These are phyloP conservation scores for Sebastes vulpes DNA, from an alignment of 2,797 vertebrate species.

Conservation along the genomic window DNA sequence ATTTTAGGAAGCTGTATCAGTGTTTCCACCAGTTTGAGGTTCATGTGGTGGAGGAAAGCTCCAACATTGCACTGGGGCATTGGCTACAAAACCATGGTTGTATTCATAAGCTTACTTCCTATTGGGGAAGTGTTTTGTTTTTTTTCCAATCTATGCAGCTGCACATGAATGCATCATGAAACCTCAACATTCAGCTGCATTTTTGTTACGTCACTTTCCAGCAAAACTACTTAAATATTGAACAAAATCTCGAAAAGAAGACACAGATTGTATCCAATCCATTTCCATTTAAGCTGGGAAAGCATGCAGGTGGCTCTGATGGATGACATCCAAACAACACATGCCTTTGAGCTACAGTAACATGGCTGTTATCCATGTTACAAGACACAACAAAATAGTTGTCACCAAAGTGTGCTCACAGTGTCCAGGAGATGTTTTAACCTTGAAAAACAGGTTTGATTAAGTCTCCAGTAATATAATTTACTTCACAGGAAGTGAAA, in stretches of 20 bases:
- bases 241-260: not conserved
- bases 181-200: not conserved
- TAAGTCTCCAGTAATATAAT: not conserved
- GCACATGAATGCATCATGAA: not conserved
- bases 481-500: not conserved
- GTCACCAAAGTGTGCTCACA: not conserved
- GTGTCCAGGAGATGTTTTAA: not conserved
- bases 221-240: not conserved
- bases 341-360: not conserved
- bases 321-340: not conserved
- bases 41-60: not conserved
- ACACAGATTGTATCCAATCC: not conserved
- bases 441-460: not conserved
- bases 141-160: not conserved
- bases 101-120: not conserved
- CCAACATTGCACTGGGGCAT: not conserved
- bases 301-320: not conserved
- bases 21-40: constrained; percentile 1
- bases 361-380: not conserved
- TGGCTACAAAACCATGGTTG: not conserved
- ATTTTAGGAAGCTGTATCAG: not conserved
- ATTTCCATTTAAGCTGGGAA: not conserved
- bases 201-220: not conserved
- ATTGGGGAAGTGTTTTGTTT: not conserved
- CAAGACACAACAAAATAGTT: constrained; percentile 1